Conservation (phyloP, 2,888 invertebrate species). For the Caenorhabditis afra region DNA sequence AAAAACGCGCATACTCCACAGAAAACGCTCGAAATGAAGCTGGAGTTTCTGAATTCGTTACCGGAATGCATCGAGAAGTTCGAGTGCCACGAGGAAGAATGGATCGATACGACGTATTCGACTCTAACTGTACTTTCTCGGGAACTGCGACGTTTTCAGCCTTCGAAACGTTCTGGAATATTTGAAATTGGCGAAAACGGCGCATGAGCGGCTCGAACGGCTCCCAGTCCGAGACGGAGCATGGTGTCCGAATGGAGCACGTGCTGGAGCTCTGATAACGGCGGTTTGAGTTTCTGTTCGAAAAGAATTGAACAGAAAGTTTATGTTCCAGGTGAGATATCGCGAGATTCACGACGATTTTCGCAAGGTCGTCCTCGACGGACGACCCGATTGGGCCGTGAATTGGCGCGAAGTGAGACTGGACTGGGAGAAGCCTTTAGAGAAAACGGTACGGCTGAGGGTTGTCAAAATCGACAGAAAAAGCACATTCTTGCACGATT, state of each 20-base stretch:
- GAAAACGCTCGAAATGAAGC: constrained; percentile 33
- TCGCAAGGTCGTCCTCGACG: constrained; percentile 20
- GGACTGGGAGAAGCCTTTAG: constrained; percentile 19
- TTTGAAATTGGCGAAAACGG: constrained; percentile 15
- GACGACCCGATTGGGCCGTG: constrained; percentile 16
- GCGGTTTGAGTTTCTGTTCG: constrained; percentile 8
- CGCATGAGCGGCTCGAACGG: constrained; percentile 6
- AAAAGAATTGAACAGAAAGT: not conserved
- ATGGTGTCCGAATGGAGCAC: constrained; percentile 57
- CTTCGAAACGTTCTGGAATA: constrained; percentile 26
- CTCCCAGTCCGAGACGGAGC: constrained; percentile 44
- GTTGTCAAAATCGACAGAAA: not conserved
- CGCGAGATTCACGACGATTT: constrained; percentile 39
- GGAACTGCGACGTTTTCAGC: constrained; percentile 19
- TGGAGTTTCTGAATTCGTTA: constrained; percentile 17
- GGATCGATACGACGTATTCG: constrained; percentile 27
- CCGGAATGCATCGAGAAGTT: constrained; percentile 1
- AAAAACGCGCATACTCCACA: constrained; percentile 4
- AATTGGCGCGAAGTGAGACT: constrained; percentile 37
- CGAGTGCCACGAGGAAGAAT: not conserved
- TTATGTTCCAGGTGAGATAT: constrained; percentile 30
- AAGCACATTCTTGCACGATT: constrained; percentile 3
- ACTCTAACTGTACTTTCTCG: not conserved
- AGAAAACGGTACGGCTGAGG: constrained; percentile 8
- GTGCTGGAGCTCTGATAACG: constrained; percentile 38